Conservation (phyloP, 2,888 invertebrate genomes). For the Erebia ligea region DNA sequence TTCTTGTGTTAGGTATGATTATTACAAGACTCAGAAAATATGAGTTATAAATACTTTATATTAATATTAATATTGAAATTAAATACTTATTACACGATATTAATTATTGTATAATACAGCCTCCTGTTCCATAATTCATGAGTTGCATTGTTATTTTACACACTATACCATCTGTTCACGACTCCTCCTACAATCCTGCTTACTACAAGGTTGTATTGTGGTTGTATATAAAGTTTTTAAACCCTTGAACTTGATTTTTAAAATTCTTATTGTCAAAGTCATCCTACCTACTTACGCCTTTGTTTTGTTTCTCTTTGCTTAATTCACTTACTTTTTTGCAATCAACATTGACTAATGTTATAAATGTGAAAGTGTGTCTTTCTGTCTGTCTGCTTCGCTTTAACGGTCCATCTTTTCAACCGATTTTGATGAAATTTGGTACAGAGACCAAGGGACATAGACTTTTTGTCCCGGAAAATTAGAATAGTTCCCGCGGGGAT, state of each 20-base stretch:
- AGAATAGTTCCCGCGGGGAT: too few relatives aligned
- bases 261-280: too few relatives aligned
- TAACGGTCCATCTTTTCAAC: too few relatives aligned
- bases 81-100: not conserved
- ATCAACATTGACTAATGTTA: too few relatives aligned
- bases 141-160: slow-evolving; percentile 7
- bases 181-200: not conserved
- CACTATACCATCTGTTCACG: slow-evolving; percentile 4
- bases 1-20: not conserved
- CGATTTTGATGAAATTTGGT: too few relatives aligned
- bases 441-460: too few relatives aligned
- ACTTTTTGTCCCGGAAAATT: too few relatives aligned
- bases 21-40: slow-evolving; percentile 2
- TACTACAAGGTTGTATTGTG: not conserved
- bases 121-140: slow-evolving; percentile 3
- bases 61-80: slow-evolving; percentile 13
- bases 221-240: not conserved
- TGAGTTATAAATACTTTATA: slow-evolving; percentile 12
- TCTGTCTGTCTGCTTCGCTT: too few relatives aligned
- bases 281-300: too few relatives aligned
- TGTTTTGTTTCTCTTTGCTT: too few relatives aligned
- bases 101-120: slow-evolving; percentile 8
- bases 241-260: slow-evolving; percentile 6
- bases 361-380: too few relatives aligned
- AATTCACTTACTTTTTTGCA: too few relatives aligned